Evolutionary conservation across 2,113 vertebrate genomes (phyloP).

Genomic region (Osmerus eperlanus): DNA sequence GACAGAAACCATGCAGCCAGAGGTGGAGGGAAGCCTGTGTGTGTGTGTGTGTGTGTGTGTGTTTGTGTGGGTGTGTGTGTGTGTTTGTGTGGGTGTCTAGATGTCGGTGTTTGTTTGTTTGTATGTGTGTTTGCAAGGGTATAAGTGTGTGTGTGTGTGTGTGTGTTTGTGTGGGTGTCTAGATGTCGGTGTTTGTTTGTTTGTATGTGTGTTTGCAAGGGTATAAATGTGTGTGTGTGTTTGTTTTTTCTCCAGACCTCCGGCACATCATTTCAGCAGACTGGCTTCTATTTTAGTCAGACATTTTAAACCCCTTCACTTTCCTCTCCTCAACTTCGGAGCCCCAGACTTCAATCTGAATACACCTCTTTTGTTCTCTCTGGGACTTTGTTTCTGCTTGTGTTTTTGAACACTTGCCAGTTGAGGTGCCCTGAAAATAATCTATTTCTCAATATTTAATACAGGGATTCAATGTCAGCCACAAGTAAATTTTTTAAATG

Average conservation of each 20-base stretch:
- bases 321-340: neutral
- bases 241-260: neutral
- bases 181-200: neutral
- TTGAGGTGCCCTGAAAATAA: neutral
- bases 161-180: constrained; percentile 10
- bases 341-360: constrained; percentile 23
- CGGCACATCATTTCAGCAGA: neutral
- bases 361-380: constrained; percentile 34
- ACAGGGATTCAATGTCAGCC: constrained; percentile 9
- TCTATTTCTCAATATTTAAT: constrained; percentile 32
- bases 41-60: neutral
- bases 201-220: neutral
- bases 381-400: constrained; percentile 10
- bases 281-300: constrained; percentile 10
- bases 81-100: neutral
- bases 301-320: neutral
- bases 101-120: neutral
- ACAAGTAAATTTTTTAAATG: neutral
- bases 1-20: constrained; percentile 6
- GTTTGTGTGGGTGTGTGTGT: constrained; percentile 2
- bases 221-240: neutral
- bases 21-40: constrained; percentile 9
- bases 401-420: neutral
- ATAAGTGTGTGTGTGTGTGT: no score
- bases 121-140: constrained; percentile 6